A percentile compares a stretch with the other conserved stretches of the same genome.
phyloP scores from a whole-genome alignment of 2,888 invertebrate genomes.

The Trilocha varians region DNA sequence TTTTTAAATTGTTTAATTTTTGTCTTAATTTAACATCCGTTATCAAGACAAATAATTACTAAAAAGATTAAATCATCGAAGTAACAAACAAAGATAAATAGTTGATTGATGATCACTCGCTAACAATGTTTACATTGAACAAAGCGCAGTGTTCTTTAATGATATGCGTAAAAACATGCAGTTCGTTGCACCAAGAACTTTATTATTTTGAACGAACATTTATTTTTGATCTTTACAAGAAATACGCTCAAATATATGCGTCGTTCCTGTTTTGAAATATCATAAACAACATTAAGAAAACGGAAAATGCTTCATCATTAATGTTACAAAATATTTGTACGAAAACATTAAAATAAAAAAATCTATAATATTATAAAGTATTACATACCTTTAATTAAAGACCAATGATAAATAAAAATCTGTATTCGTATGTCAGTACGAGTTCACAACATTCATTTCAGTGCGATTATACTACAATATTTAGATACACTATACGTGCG shows the following conservation, averaged over 20 bases:
- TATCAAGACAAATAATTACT: not conserved
- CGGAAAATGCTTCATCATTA: not conserved
- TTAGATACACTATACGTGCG: conserved; percentile 7
- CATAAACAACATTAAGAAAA: not conserved
- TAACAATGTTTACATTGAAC: not conserved
- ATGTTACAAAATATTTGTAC: not conserved
- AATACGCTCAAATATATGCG: not conserved
- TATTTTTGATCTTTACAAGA: not conserved
- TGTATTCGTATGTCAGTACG: not conserved
- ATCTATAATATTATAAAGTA: not conserved
- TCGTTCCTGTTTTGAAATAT: not conserved
- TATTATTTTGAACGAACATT: not conserved
- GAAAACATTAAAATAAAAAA: not conserved
- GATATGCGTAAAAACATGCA: not conserved
- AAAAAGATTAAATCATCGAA: not conserved
- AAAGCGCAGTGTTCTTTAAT: not conserved
- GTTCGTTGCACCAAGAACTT: not conserved
- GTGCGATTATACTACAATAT: conserved; percentile 1
- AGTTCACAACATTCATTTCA: not conserved
- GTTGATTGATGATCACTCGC: not conserved
- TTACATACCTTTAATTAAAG: not conserved
- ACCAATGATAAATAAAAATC: not conserved
- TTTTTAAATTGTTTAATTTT: too few relatives aligned
- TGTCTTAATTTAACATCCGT: too few relatives aligned
- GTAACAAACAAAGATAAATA: not conserved